phyloP scores from a whole-genome alignment of 1,140 invertebrate species.

The Drosophila lowei region DNA sequence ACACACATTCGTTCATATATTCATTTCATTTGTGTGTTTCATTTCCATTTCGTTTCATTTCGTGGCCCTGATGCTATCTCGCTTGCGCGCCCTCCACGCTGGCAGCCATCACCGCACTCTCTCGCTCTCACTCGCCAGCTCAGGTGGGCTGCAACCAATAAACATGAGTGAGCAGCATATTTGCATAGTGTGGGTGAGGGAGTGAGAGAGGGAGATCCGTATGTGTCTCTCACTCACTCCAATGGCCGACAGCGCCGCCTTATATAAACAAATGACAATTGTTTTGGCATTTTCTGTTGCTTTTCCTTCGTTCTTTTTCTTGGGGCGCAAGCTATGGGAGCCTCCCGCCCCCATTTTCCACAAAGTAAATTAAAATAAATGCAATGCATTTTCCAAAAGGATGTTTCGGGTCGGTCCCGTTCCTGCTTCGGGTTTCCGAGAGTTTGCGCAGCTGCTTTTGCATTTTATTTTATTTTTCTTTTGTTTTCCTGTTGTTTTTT shows the following conservation, averaged over 20 bases:
- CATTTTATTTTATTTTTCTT: conserved; percentile 51
- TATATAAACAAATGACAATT: conserved; percentile 83
- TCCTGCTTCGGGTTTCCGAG: conserved; percentile 25
- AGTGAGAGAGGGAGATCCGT: conserved; percentile 32
- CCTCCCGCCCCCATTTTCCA: neutral
- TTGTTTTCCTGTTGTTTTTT: conserved; percentile 36
- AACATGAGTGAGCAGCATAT: conserved; percentile 79
- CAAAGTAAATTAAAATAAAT: conserved; percentile 82
- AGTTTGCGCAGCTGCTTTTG: conserved; percentile 72
- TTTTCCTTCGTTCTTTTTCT: conserved; percentile 36
- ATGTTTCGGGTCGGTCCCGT: conserved; percentile 7
- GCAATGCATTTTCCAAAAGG: conserved; percentile 57
- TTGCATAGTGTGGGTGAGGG: conserved; percentile 60
- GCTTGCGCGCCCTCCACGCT: conserved; percentile 22
- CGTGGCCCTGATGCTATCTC: conserved; percentile 14
- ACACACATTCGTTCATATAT: neutral
- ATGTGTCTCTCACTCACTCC: conserved; percentile 60
- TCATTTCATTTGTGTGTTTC: no score
- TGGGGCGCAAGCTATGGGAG: conserved; percentile 8
- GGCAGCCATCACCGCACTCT: conserved; percentile 17
- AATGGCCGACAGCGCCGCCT: conserved; percentile 55
- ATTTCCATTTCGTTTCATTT: no score
- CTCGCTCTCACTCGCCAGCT: conserved; percentile 13
- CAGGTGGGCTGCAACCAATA: conserved; percentile 82
- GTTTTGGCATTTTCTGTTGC: conserved; percentile 75